phyloP scores from a whole-genome alignment of 2,113 vertebrate species.

The Microcebus lehilahytsara region DNA sequence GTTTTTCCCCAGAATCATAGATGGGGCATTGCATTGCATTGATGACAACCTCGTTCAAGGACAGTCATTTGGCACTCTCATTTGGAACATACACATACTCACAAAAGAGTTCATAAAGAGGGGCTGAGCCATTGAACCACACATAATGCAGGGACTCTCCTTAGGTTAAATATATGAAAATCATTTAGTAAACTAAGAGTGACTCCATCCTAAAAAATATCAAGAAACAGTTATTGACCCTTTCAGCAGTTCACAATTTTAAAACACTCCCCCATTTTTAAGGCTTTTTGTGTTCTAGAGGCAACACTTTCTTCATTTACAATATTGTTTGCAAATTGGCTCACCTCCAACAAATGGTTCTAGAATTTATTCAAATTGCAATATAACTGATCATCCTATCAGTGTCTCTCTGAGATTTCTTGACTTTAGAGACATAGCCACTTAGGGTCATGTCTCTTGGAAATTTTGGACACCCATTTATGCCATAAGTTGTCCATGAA shows the following conservation, averaged over 20 bases:
- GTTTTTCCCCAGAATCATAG: not conserved
- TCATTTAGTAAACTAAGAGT: not conserved
- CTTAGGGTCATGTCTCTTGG: not conserved
- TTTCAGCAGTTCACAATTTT: not conserved
- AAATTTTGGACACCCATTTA: not conserved
- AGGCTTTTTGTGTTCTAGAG: not conserved
- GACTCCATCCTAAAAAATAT: not conserved
- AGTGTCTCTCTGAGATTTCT: not conserved
- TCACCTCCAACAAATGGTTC: not conserved
- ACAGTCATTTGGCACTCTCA: not conserved
- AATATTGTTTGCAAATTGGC: not conserved
- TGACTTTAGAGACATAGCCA: not conserved
- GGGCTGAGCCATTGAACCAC: fast-evolving
- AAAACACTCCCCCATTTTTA: not conserved
- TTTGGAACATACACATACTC: not conserved
- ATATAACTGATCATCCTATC: not conserved
- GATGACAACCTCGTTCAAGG: not conserved
- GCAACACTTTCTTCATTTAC: not conserved
- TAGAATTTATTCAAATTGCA: not conserved
- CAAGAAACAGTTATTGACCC: not conserved
- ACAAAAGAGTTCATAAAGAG: not conserved
- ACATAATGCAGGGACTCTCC: not conserved
- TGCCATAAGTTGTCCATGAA: not conserved
- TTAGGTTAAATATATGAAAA: not conserved
- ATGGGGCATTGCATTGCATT: not conserved